Evolutionary conservation across 92 coral and sea anemone genomes (phyloP), one percentile per base, ranked within the genome.

Genomic region (Plumapathes pennacea): DNA sequence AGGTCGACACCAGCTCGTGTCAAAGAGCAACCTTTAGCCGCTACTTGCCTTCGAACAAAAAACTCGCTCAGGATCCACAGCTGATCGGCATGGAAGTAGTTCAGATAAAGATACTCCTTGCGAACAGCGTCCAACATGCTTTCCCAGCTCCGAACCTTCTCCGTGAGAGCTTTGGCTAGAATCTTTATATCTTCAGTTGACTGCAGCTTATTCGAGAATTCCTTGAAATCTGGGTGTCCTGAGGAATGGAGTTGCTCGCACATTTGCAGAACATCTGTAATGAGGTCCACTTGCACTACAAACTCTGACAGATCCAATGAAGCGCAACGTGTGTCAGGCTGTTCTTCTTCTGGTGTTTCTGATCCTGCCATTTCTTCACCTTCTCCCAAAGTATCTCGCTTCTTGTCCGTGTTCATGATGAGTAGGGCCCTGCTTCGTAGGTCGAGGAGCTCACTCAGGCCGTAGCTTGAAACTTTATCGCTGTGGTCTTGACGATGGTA

Each of bases 391-490:
- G 48, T 38, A 10, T 37, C 62, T 6, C 33, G 69, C 41, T 72
- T 76, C 63, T 74, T 80, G 25, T 84, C 94, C 2, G 98, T 69
- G 61, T 80, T 92, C 18, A 92, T 70, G 42, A 92, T 88, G 19
- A 92, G 84, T 57, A 88, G 94, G 29, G 98, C 98, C 34, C 98
- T 92, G 58, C 98, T 89, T 57, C 96, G 51, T 48, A 92, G 76
- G 53, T 92, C 98, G 40, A 68, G 84, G 14, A 92, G 81, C 3
- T 92, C 98, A 34, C 74, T 47, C 78, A 88, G 44, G 18, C 45
- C 56, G 74, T 91, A 83, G 13, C 10, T 81, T 14, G 84, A 70
- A 22, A 84, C 72, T 3, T 74, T 50, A 24, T 62, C 53, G n/a
- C 62, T 50, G 4, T 56, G 51, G 33, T 72, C 69, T 15, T 84